Conservation (phyloP, 2,797 vertebrate genomes). For the Bovichtus diacanthus region DNA sequence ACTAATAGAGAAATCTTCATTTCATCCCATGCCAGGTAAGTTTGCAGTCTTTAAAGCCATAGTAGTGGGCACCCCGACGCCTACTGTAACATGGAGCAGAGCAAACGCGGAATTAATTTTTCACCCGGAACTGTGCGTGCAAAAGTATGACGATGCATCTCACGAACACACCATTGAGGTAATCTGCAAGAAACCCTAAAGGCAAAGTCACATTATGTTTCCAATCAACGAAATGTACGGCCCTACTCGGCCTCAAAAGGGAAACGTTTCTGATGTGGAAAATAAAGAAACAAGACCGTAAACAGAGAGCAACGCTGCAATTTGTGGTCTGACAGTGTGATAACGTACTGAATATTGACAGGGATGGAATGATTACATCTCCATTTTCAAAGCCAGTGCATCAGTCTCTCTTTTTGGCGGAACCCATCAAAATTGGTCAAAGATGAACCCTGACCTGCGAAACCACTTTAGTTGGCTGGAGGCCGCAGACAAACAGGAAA, state of each 20-base stretch:
- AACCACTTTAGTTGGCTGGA: too few species aligned
- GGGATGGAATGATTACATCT: background rate
- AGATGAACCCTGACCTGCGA: too few species aligned
- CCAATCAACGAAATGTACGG: background rate
- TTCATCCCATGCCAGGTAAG: slow-evolving; percentile 84
- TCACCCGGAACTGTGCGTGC: slow-evolving; percentile 82
- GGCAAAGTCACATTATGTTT: background rate
- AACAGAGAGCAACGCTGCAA: background rate
- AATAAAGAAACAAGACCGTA: background rate
- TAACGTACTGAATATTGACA: background rate
- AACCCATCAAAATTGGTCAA: too few species aligned
- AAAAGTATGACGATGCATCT: slow-evolving; percentile 73
- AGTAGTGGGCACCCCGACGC: slow-evolving; percentile 87
- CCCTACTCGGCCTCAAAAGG: rapidly evolving
- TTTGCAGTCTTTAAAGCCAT: slow-evolving; percentile 88
- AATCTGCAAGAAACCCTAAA: background rate
- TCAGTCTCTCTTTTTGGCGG: too few species aligned
- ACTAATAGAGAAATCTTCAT: background rate
- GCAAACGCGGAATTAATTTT: slow-evolving; percentile 81
- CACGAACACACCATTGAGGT: slow-evolving; percentile 90
- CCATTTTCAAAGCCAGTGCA: too few species aligned
- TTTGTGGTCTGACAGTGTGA: background rate
- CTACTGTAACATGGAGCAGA: slow-evolving; percentile 87
- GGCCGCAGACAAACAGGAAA: background rate
- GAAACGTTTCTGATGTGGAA: background rate